Base-by-base conservation (phyloP, 2,113 vertebrate genomes). In the Pipra filicauda region DNA sequence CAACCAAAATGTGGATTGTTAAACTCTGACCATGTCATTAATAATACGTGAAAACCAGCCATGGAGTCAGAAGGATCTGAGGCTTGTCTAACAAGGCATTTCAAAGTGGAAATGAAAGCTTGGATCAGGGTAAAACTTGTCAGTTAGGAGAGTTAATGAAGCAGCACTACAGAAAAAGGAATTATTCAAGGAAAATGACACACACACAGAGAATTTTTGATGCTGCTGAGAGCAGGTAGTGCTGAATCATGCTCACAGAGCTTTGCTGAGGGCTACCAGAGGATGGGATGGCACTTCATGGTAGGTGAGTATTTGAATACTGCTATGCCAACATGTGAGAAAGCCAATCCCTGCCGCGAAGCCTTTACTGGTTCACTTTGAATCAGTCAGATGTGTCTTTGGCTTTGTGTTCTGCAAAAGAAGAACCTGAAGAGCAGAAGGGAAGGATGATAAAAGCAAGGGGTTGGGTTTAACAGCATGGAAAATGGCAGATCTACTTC, bases 81-180 rank as follows among this genome's bases (percentile, higher is more conserved):
- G 91, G 84, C 93, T 96, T 97, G 93, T 95, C 94, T 97, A 96
- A 97, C 79, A 96, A 97, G 97, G 93, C 71, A 89, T 97, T 97
- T 96, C 96, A 97, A 97, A 97, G 93, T 57, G 72, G 95, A 96
- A 97, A 96, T 85, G 91, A 96, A 97, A 96, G 90, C 89, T 71
- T 72, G 82, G 52, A 93, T 95, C 89, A 89, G 95, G 89, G 77
- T 93, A 96, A 95, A 96, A 88, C 76, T 96, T 96, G 94, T 94
- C 97, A 94, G 81, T 97, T 96, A 95, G 88, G 81, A 91, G 88
- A 97, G 71, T 74, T 91, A 96, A 97, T 93, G 95, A 97, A 97
- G 95, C 87, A 91, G 92, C 55, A 88, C 24, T 67, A 91, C 22
- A 85, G 83, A 94, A 95, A 88, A 92, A 94, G 74, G 92, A 97